These are phyloP conservation scores for Muntiacus muntjak DNA, from an alignment of 2,113 vertebrate genomes.

Conservation along the genomic window DNA sequence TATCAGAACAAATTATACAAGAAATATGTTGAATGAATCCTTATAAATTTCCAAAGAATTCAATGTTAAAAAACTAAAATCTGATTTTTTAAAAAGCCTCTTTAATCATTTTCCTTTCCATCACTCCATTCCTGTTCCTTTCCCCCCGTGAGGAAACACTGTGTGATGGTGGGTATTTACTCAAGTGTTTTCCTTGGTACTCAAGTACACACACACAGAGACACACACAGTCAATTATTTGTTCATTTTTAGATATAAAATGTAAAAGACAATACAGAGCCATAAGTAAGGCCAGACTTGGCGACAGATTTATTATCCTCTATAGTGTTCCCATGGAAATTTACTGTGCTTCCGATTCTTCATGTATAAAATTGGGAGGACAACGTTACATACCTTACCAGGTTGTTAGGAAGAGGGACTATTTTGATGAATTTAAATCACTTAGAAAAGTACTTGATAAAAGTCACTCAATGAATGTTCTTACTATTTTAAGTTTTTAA, in stretches of 20 bases:
- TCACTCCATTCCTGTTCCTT: background rate
- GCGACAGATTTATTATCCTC: background rate
- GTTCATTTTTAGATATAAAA: background rate
- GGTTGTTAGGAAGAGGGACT: background rate
- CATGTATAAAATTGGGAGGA: background rate
- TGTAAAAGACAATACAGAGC: background rate
- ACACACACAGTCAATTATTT: background rate
- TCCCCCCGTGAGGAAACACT: background rate
- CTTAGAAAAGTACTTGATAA: background rate
- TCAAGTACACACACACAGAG: background rate
- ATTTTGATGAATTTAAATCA: background rate
- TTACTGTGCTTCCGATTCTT: background rate
- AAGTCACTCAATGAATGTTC: background rate
- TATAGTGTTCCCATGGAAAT: background rate
- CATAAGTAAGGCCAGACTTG: background rate
- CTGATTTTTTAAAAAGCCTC: background rate
- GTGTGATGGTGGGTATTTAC: background rate
- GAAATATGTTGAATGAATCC: background rate
- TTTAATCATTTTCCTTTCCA: background rate
- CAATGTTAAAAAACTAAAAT: background rate
- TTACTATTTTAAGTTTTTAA: background rate
- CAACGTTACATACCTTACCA: background rate
- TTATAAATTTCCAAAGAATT: background rate
- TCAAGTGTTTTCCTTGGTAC: background rate
- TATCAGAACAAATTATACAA: background rate